Conservation (phyloP, 2,888 invertebrate species). For the Torymus texanus region DNA sequence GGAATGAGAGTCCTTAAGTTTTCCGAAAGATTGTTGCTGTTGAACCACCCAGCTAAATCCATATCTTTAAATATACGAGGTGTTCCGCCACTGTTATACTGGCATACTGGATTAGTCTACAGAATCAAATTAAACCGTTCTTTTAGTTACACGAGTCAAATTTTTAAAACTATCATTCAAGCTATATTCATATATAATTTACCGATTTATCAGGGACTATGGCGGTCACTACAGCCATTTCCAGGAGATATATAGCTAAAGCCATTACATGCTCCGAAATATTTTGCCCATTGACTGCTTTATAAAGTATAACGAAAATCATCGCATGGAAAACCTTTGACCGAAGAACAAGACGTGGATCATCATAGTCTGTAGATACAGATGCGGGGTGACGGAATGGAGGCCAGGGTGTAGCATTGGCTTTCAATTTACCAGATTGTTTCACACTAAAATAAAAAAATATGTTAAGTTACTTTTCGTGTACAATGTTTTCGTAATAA, state of each 20-base stretch:
- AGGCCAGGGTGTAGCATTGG: constrained; percentile 84
- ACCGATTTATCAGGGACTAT: constrained; percentile 74
- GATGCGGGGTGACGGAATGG: constrained; percentile 85
- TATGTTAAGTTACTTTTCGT: neutral
- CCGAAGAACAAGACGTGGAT: constrained; percentile 81
- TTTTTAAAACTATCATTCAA: neutral
- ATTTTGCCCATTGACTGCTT: constrained; percentile 85
- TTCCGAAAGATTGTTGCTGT: constrained; percentile 84
- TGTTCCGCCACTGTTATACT: constrained; percentile 69
- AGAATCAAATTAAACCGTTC: constrained; percentile 11
- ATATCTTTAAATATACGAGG: constrained; percentile 76
- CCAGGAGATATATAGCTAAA: constrained; percentile 89
- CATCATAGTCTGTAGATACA: constrained; percentile 81
- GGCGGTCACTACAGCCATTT: constrained; percentile 83
- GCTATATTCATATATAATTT: constrained; percentile 56
- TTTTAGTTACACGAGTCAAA: too few species aligned
- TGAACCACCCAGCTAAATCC: constrained; percentile 82
- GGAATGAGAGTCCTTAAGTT: constrained; percentile 84
- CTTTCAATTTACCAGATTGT: constrained; percentile 79
- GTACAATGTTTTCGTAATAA: too few species aligned
- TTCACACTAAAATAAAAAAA: constrained; percentile 75
- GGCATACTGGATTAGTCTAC: constrained; percentile 76
- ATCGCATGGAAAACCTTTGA: constrained; percentile 83
- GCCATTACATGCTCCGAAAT: constrained; percentile 93
- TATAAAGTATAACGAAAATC: constrained; percentile 88